Evolutionary conservation across 1,140 invertebrate species (phyloP).

Genomic region (Trinorchestia longiramus): DNA sequence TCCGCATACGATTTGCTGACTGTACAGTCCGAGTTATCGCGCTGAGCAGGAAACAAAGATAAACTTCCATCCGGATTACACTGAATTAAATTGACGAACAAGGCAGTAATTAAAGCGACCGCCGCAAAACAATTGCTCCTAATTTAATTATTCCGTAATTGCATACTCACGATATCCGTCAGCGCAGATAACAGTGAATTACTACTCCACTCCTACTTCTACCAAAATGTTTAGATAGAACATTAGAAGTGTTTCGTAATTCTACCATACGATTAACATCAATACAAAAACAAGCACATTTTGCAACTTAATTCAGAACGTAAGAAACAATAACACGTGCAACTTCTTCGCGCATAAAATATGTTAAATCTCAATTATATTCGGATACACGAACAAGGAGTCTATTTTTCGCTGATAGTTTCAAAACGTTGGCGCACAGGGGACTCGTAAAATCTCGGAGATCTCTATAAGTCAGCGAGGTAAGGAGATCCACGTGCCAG

Average conservation of each 20-base stretch:
- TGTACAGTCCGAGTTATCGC: neutral
- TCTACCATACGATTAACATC: neutral
- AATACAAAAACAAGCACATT: neutral
- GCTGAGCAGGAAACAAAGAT: conserved; percentile 17
- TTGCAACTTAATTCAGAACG: neutral
- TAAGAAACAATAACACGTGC: neutral
- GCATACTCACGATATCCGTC: neutral
- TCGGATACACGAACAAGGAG: neutral
- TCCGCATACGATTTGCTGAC: neutral
- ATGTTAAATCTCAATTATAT: neutral
- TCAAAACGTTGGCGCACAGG: neutral
- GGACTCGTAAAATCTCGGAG: neutral
- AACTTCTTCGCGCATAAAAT: neutral
- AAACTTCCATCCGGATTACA: conserved; percentile 33
- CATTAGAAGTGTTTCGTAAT: neutral
- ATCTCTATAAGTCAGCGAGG: neutral
- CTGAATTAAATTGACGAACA: conserved; percentile 23
- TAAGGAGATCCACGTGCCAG: conserved; percentile 7
- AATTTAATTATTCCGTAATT: conserved; percentile 26
- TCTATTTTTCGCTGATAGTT: neutral
- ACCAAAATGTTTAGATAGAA: neutral
- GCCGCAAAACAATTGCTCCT: conserved; percentile 26
- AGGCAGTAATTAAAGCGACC: conserved; percentile 33
- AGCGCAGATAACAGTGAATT: neutral
- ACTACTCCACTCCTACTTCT: neutral